Conservation (phyloP, 2,888 invertebrate species). For the Acanthosepion pharaonis region DNA sequence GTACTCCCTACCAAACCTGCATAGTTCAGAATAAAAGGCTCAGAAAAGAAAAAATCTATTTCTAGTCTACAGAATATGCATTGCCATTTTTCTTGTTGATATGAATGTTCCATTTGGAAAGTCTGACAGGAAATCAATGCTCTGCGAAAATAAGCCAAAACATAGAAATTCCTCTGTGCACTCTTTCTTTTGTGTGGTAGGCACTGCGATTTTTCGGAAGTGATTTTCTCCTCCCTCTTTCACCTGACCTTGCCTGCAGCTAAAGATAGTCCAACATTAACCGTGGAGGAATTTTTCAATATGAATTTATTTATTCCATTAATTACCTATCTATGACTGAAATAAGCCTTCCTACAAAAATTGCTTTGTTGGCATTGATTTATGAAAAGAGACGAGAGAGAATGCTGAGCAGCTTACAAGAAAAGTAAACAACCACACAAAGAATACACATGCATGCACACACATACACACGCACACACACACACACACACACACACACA, state of each 20-base stretch:
- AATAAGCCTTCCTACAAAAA: constrained; percentile 17
- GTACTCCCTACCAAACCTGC: not conserved
- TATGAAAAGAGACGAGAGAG: not conserved
- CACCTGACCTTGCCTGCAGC: not conserved
- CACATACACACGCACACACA: not conserved
- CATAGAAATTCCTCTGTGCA: not conserved
- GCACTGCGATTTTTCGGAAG: constrained; percentile 20
- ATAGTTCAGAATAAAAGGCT: not conserved
- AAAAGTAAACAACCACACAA: not conserved
- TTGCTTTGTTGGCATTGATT: constrained; percentile 6
- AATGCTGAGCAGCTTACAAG: not conserved
- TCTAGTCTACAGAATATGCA: not conserved
- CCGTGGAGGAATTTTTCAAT: not conserved
- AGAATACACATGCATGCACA: not conserved
- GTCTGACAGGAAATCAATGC: not conserved
- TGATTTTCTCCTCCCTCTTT: not conserved
- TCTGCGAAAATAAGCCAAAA: constrained; percentile 13
- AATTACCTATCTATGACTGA: constrained; percentile 33
- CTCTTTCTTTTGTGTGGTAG: not conserved
- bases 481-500: not conserved
- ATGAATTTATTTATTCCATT: constrained; percentile 33
- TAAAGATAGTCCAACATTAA: constrained; percentile 33
- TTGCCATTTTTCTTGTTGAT: constrained; percentile 21
- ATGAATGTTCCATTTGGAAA: constrained; percentile 23
- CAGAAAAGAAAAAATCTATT: not conserved